Conservation (phyloP, 2,113 vertebrate species). For the Eulemur rufifrons region DNA sequence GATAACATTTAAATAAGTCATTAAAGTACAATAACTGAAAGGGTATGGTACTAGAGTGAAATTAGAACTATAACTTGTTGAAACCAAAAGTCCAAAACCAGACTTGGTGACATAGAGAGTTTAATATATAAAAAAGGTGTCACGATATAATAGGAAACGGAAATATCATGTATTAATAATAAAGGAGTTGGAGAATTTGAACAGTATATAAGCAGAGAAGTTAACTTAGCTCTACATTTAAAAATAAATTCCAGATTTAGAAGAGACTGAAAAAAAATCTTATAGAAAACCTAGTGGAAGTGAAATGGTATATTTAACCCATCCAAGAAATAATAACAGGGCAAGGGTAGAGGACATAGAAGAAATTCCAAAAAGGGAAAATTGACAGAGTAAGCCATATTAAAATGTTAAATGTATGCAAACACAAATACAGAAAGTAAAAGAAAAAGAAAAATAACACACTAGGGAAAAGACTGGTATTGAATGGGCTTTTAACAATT, state of each 20-base stretch:
- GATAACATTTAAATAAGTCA: background rate
- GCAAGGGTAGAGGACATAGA: background rate
- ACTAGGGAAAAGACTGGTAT: background rate
- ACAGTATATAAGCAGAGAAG: background rate
- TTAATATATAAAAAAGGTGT: background rate
- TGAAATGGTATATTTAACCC: background rate
- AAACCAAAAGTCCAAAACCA: background rate
- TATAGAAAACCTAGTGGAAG: background rate
- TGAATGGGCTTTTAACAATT: background rate
- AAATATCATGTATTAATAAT: background rate
- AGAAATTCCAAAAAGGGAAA: conserved; percentile 23
- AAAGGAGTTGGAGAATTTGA: background rate
- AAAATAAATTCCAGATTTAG: conserved; percentile 10
- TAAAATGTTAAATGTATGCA: background rate
- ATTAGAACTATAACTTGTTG: background rate
- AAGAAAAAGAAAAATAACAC: background rate
- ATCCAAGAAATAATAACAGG: background rate
- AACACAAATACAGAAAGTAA: background rate
- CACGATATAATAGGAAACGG: background rate
- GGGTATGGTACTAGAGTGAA: background rate
- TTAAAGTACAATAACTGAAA: background rate
- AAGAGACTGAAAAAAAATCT: background rate
- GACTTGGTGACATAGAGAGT: background rate
- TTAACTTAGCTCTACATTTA: background rate
- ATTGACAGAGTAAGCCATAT: background rate